phyloP scores from a whole-genome alignment of 1,140 invertebrate genomes.

The Belonocnema kinseyi region DNA sequence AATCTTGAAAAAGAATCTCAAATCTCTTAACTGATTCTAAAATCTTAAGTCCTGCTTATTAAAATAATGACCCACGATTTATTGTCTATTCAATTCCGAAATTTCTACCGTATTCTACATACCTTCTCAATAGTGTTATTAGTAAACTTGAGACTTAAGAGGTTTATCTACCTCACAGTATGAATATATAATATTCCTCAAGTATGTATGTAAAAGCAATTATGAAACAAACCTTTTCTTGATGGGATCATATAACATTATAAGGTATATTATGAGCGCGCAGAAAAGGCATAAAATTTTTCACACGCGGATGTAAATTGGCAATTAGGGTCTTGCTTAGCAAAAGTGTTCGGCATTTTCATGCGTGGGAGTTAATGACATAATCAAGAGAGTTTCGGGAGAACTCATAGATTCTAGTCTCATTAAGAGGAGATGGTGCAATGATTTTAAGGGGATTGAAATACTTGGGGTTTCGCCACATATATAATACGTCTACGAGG shows the following conservation, averaged over 20 bases:
- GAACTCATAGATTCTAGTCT: background rate
- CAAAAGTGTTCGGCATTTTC: background rate
- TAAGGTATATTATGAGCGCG: background rate
- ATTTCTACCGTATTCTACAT: no score
- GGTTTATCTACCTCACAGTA: no score
- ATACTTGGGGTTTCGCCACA: no score
- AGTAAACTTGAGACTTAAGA: no score
- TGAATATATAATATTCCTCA: no score
- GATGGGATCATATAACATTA: background rate
- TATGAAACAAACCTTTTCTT: slow-evolving; percentile 2
- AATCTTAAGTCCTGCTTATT: no score
- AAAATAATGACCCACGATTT: no score
- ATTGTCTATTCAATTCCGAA: no score
- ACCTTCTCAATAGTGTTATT: no score
- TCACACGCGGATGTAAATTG: slow-evolving; percentile 28
- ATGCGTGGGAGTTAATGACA: slow-evolving; percentile 29
- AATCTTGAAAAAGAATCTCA: no score
- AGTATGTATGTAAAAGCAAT: background rate
- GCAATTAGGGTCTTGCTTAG: slow-evolving; percentile 1
- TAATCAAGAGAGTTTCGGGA: background rate
- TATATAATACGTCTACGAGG: no score
- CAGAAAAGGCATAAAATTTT: slow-evolving; percentile 24
- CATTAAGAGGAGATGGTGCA: slow-evolving; percentile 18
- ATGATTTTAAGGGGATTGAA: background rate
- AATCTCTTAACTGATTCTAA: no score